Conservation (phyloP, 2,888 invertebrate species). For the Pristionchus arcanus region DNA sequence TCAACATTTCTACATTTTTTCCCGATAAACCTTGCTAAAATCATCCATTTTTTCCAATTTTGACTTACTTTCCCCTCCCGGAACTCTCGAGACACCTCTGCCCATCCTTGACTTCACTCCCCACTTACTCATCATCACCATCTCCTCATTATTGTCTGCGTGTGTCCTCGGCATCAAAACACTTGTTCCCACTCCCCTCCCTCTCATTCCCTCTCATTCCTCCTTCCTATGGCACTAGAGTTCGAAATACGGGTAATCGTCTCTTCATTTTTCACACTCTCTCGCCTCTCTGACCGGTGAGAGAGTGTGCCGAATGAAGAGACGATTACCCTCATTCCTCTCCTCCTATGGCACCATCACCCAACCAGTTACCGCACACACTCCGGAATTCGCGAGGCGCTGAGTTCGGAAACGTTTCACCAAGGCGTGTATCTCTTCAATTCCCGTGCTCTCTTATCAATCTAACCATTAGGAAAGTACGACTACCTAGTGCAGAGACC, state of each 20-base stretch:
- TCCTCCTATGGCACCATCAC: background rate
- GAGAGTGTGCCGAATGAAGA: no score
- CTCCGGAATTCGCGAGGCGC: background rate
- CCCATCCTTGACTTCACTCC: background rate
- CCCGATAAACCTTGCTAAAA: background rate
- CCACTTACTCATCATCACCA: constrained; percentile 16
- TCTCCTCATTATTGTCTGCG: background rate
- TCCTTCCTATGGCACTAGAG: background rate
- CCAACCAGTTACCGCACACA: background rate
- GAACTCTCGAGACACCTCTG: background rate
- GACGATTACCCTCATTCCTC: background rate
- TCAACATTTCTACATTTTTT: background rate
- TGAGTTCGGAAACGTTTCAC: background rate
- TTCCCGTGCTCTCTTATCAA: no score
- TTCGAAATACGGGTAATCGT: no score
- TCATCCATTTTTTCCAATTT: background rate
- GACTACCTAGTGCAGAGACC: no score
- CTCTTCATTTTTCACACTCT: background rate
- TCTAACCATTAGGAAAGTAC: no score
- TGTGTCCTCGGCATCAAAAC: constrained; percentile 22
- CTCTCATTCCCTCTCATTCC: background rate
- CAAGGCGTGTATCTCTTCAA: no score
- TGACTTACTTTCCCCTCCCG: background rate
- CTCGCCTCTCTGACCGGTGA: no score
- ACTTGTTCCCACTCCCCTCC: background rate